Base-by-base conservation (phyloP, 2,888 invertebrate genomes). In the Epinotia ramella region DNA sequence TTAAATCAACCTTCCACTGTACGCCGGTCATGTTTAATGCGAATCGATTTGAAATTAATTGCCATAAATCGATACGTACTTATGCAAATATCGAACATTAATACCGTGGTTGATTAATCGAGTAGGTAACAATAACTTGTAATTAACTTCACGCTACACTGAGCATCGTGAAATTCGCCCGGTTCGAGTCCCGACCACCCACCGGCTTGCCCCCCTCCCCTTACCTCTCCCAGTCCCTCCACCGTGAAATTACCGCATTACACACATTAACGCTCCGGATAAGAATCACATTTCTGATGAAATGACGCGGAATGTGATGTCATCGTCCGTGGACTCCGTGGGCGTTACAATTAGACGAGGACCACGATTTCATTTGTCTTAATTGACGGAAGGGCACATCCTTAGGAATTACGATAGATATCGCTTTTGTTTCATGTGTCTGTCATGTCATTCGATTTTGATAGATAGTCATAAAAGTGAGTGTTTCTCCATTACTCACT, bases 221-320 rank as follows among this genome's bases (percentile, higher is more conserved):
- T n/a, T n/a, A n/a, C n/a, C n/a, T n/a, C n/a, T n/a, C n/a, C n/a
- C n/a, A n/a, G n/a, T n/a, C n/a, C n/a, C n/a, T n/a, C n/a, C 62
- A 64, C 69, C 73, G 69, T 74, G 73, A 74, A 74, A 74, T 74
- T 64, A 64, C 68, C 69, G 64, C 68, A 69, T 74, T 74, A 74
- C 73, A 64, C 68, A 74, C 68, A 74, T 69, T 69, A 74, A 46
- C 68, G 73, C 73, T 53, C 53, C 7, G 28, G 49, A 66, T 60
- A 59, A 66, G 59, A 73, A 73, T 73, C 44, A 9, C 28, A 59
- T 49, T 73, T 57, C 56, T 53, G 44, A 62, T 62, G 62, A 67
- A 73, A 57, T 72, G 46, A 49, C n/a, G 53, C 11, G 60, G 73
- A 67, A 20, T 67, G 60, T 33, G 13, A 57, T 49, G 65, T 65